Evolutionary conservation across 2,888 invertebrate species (phyloP).

Genomic region (Pycnomerus fuliginosus): DNA sequence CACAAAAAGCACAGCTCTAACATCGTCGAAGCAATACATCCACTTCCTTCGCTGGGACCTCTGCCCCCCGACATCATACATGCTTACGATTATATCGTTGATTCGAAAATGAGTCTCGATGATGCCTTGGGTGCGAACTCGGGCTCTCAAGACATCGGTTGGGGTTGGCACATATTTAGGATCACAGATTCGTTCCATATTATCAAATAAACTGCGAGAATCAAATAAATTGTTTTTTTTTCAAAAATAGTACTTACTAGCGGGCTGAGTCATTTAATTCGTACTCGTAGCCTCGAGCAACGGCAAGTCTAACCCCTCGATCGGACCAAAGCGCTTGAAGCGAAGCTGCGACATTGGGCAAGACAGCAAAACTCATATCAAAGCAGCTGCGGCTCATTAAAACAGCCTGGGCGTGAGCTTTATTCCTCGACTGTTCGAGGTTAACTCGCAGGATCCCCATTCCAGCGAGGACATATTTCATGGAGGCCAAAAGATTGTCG

Average conservation of each 20-base stretch:
- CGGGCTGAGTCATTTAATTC: slow-evolving; percentile 67
- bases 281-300: slow-evolving; percentile 66
- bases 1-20: slow-evolving; percentile 63
- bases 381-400: slow-evolving; percentile 57
- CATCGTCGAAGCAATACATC: slow-evolving; percentile 69
- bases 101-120: slow-evolving; percentile 67
- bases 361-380: slow-evolving; percentile 58
- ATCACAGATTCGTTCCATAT: slow-evolving; percentile 65
- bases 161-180: slow-evolving; percentile 64
- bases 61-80: slow-evolving; percentile 69
- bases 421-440: slow-evolving; percentile 61
- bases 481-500: slow-evolving; percentile 65
- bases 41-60: slow-evolving; percentile 65
- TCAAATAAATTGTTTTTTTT: neutral
- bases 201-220: slow-evolving; percentile 62
- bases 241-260: slow-evolving; percentile 55
- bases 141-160: slow-evolving; percentile 62
- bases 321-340: slow-evolving; percentile 64
- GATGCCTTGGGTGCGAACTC: slow-evolving; percentile 66
- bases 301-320: slow-evolving; percentile 62
- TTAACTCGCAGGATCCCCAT: slow-evolving; percentile 66
- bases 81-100: slow-evolving; percentile 59
- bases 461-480: slow-evolving; percentile 67
- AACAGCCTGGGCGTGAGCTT: slow-evolving; percentile 57
- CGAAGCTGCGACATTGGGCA: slow-evolving; percentile 56